These are phyloP conservation scores for Caligus rogercresseyi DNA, from an alignment of 1,140 invertebrate species.

Conservation along the genomic window DNA sequence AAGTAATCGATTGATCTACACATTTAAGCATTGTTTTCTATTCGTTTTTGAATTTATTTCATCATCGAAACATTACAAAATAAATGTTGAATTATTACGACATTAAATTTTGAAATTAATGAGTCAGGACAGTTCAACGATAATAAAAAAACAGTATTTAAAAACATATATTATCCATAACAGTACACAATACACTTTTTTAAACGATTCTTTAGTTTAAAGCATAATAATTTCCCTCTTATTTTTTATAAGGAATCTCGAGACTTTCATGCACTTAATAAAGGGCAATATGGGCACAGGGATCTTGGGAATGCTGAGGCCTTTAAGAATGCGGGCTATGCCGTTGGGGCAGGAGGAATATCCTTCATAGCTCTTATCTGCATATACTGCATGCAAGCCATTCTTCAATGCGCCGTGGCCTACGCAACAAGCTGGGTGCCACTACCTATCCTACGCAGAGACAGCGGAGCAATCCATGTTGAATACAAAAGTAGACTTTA, in stretches of 20 bases:
- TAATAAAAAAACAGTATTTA: no score
- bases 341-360: constrained; percentile 46
- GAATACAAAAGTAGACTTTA: neutral
- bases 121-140: no score
- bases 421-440: neutral
- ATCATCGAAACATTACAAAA: no score
- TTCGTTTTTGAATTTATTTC: no score
- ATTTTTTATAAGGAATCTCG: constrained; percentile 39
- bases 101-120: no score
- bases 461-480: neutral
- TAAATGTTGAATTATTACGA: no score
- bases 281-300: constrained; percentile 71
- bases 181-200: no score
- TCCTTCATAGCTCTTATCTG: constrained; percentile 55
- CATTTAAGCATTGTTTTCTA: no score
- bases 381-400: constrained; percentile 66
- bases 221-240: no score
- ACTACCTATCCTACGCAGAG: neutral
- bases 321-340: constrained; percentile 55
- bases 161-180: no score
- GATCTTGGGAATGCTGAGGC: constrained; percentile 64
- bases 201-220: no score
- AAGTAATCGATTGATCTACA: no score
- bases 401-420: neutral
- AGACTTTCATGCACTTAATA: constrained; percentile 56